Conservation (phyloP, 1,140 invertebrate genomes). For the Eumaeus atala region DNA sequence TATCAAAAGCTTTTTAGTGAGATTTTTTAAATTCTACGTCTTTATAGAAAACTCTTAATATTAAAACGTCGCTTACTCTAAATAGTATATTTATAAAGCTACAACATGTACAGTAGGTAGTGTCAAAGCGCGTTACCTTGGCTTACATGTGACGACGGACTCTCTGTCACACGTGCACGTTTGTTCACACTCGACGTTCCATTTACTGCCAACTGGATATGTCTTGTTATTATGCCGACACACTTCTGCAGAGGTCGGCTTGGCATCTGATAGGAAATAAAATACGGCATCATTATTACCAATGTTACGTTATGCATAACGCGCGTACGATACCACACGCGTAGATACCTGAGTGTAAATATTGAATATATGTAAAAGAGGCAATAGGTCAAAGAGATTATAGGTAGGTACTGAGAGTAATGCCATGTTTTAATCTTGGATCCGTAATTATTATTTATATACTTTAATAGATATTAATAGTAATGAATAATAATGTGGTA, state of each 20-base stretch:
- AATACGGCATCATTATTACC: too few relatives aligned
- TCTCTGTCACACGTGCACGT: constrained; percentile 84
- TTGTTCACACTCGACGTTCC: constrained; percentile 86
- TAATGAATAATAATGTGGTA: too few relatives aligned
- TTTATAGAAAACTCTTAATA: background rate
- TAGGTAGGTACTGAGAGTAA: too few relatives aligned
- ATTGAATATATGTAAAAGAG: too few relatives aligned
- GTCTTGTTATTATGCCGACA: constrained; percentile 86
- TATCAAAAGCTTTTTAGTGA: too few relatives aligned
- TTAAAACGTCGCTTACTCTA: background rate
- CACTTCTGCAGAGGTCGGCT: constrained; percentile 70
- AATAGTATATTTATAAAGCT: background rate
- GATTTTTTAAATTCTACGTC: background rate
- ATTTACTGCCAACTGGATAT: constrained; percentile 80
- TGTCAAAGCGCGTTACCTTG: constrained; percentile 67
- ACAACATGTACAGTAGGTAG: background rate
- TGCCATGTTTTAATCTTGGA: too few relatives aligned
- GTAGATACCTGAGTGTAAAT: too few relatives aligned
- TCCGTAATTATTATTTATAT: too few relatives aligned
- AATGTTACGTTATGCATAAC: too few relatives aligned
- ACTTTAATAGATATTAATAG: too few relatives aligned
- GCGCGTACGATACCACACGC: too few relatives aligned
- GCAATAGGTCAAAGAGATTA: too few relatives aligned
- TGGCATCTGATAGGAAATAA: constrained; percentile 38
- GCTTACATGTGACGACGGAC: constrained; percentile 82